Percentiles rank a stretch among this genome's conserved stretches.
Evolutionary conservation across 2,113 vertebrate species (phyloP).

Genomic region (Leiothrix lutea): DNA sequence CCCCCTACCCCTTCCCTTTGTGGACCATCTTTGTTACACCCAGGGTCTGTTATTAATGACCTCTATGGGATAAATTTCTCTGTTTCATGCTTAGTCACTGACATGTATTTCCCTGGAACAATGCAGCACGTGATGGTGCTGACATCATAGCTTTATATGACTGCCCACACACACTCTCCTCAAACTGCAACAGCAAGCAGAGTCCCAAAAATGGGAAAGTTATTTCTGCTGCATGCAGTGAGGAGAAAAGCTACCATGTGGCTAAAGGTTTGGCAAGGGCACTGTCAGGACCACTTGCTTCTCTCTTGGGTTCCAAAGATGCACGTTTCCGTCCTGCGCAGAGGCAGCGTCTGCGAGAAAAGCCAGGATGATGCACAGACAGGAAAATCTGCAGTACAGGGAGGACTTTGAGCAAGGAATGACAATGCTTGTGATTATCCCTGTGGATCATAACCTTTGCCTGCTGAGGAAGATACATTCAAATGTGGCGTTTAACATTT

Average conservation of each 20-base stretch:
- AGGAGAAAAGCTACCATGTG: not conserved
- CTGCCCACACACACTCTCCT: not conserved
- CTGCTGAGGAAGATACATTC: not conserved
- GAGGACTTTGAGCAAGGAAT: not conserved
- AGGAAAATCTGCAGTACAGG: not conserved
- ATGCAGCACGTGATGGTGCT: not conserved
- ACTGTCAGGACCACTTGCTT: accelerated
- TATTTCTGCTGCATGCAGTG: not conserved
- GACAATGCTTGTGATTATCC: not conserved
- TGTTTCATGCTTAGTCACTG: not conserved
- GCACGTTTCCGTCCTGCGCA: accelerated
- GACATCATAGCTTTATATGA: not conserved
- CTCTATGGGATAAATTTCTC: not conserved
- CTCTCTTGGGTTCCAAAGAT: not conserved
- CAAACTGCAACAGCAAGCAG: not conserved
- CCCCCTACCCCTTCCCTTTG: not conserved
- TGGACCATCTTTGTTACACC: not conserved
- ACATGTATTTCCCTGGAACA: not conserved
- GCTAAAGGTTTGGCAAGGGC: not conserved
- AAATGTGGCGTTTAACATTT: not conserved
- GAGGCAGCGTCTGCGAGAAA: accelerated
- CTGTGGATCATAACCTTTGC: not conserved
- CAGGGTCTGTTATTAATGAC: not conserved
- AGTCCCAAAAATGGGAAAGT: not conserved
- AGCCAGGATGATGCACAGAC: accelerated